Conservation (phyloP, 2,888 invertebrate genomes). For the Rhingia campestris region DNA sequence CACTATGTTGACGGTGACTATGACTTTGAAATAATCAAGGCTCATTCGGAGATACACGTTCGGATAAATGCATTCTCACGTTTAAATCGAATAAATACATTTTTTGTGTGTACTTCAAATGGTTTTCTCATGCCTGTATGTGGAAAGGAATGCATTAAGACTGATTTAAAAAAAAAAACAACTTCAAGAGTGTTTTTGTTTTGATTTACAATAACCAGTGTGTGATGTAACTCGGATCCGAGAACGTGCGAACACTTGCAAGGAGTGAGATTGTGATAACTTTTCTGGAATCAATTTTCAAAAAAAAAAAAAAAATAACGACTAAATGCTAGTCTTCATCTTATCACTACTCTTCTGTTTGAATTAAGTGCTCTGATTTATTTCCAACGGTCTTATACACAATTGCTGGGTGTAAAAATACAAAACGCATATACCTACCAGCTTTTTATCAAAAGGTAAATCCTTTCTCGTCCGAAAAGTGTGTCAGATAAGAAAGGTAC, state of each 20-base stretch:
- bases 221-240: conserved; percentile 27
- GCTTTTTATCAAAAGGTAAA: not conserved
- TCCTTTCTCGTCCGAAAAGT: conserved; percentile 25
- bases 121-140: conserved; percentile 4
- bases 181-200: conserved; percentile 1
- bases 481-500: conserved; percentile 42
- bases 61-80: conserved; percentile 47
- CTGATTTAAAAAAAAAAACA: conserved; percentile 10
- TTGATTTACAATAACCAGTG: conserved; percentile 13
- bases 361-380: no score
- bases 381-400: no score
- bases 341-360: not conserved
- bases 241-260: conserved; percentile 7
- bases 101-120: conserved; percentile 14
- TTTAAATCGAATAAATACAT: conserved; percentile 26
- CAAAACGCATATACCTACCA: no score
- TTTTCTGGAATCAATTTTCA: not conserved
- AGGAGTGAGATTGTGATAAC: not conserved
- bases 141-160: conserved; percentile 41
- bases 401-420: no score
- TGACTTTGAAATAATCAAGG: conserved; percentile 38
- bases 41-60: conserved; percentile 23
- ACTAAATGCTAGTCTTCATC: not conserved
- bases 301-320: not conserved
- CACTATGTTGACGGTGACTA: conserved; percentile 1